Evolutionary conservation across 92 coral and sea anemone species (phyloP), one percentile per base, ranked within the genome.

Genomic region (Epizoanthus scotinus): DNA sequence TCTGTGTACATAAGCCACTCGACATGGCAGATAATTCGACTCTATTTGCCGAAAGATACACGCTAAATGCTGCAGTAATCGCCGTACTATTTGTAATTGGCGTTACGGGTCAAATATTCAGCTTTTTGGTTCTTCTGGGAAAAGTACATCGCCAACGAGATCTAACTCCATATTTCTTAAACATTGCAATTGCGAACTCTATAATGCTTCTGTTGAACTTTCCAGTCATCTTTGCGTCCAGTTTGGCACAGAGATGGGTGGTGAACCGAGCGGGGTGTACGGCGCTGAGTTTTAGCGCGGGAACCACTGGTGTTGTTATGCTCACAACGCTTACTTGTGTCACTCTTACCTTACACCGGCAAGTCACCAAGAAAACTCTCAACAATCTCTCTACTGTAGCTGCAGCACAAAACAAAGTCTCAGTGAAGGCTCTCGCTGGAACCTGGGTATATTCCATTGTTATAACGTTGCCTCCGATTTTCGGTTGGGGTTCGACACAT

Each of bases 201-300:
- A 28, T 91, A 15, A 81, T 91, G 65, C 38, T 91, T 26, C 26
- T 86, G 6, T 84, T 86, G 2, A 87, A 88, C 38, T 84, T 89
- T n/a, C 95, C 95, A 13, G 88, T 87, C 8, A 79, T 82, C 5
- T 84, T 90, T 24, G 93, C 81, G 26, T 89, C 96, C 10, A 78
- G 93, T 17, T 64, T 90, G 34, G 69, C 85, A 10, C 71, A 58
- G 21, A 68, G 73, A 71, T 78, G 87, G 74, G 55, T 78, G 38
- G 83, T 91, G 34, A 71, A 75, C 56, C 79, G 67, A 38, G 67
- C 70, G 12, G 84, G 84, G 22, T 86, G 90, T 72, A 61, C 74
- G 66, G 86, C 74, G 38, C 22, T 69, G 29, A 88, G 90, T 0
- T 86, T 91, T 54, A 50, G 83, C 54, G 78, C 90, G 8, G 90